Evolutionary conservation across 2,113 vertebrate species (phyloP).

Genomic region (Sitta europaea): DNA sequence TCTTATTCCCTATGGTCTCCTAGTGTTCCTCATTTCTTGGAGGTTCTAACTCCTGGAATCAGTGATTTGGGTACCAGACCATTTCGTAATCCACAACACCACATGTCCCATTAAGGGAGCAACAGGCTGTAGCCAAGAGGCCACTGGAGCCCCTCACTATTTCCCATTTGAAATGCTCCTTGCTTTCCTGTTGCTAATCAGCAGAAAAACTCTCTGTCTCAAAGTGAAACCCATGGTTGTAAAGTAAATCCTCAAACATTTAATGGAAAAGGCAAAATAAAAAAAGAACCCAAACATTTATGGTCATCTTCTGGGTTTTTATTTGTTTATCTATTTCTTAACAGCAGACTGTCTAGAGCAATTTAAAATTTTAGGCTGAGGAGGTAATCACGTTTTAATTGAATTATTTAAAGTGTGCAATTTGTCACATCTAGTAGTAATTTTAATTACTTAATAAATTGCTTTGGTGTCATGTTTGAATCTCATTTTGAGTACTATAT

Average conservation of each 20-base stretch:
- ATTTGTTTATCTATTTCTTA: background rate
- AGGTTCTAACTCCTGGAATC: fast-evolving
- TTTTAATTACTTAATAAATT: constrained; percentile 57
- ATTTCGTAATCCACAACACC: background rate
- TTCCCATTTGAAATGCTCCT: background rate
- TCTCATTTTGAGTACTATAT: constrained; percentile 7
- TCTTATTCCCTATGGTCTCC: background rate
- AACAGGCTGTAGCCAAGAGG: background rate
- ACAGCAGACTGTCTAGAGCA: background rate
- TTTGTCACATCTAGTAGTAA: constrained; percentile 19
- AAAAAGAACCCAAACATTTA: background rate
- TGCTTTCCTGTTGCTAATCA: background rate
- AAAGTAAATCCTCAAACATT: background rate
- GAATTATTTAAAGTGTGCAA: constrained; percentile 36
- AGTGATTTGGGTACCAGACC: background rate
- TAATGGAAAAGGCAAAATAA: background rate
- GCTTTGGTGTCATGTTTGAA: constrained; percentile 12
- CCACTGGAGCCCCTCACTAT: background rate
- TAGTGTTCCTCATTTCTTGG: background rate
- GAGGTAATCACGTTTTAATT: constrained; percentile 33
- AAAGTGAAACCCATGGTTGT: background rate
- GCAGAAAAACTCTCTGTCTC: background rate
- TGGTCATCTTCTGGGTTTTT: background rate
- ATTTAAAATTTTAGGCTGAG: background rate
- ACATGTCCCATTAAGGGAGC: background rate